Conservation (phyloP, 2,888 invertebrate species). For the Eucera pruinosa region DNA sequence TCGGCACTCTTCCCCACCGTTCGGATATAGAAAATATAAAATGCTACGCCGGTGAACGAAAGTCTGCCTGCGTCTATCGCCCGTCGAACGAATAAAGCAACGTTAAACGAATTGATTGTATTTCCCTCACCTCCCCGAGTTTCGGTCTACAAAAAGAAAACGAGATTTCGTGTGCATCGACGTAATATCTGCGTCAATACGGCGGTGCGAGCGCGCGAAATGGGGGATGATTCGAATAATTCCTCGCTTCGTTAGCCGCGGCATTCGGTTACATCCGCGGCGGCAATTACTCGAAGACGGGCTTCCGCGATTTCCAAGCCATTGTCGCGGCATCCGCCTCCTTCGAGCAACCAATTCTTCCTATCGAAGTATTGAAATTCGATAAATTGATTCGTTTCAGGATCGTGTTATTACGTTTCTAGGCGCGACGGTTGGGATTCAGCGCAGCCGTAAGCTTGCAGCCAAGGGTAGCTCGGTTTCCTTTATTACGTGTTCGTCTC, state of each 20-base stretch:
- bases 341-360: constrained; percentile 42
- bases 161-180: no score
- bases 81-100: no score
- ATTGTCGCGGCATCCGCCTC: constrained; percentile 47
- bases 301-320: constrained; percentile 50
- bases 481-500: constrained; percentile 28
- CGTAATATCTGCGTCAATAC: no score
- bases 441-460: constrained; percentile 3
- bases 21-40: no score
- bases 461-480: constrained; percentile 17
- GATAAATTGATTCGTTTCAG: constrained; percentile 65
- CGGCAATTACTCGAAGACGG: constrained; percentile 53
- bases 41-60: no score
- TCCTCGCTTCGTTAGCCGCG: constrained; percentile 52
- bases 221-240: constrained; percentile 49
- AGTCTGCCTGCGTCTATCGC: no score
- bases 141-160: not conserved
- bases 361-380: constrained; percentile 61
- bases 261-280: constrained; percentile 51
- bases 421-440: constrained; percentile 18
- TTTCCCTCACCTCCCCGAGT: no score
- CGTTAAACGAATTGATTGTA: no score
- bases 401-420: constrained; percentile 51
- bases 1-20: no score
- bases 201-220: no score